Evolutionary conservation across 2,888 invertebrate species (phyloP).

Genomic region (Ypsolopha sequella): DNA sequence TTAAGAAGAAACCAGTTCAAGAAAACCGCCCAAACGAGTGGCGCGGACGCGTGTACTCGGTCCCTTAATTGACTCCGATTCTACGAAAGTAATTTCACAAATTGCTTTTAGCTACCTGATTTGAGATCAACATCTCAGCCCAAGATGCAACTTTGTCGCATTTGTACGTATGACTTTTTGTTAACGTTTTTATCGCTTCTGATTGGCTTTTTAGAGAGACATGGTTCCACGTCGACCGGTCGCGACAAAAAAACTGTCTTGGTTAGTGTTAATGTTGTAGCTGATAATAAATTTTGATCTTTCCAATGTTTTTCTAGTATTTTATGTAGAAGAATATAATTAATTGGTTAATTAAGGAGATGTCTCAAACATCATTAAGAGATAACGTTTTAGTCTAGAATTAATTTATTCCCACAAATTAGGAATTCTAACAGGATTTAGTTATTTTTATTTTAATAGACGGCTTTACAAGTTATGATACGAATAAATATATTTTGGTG

Average conservation of each 20-base stretch:
- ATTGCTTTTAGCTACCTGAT: constrained; percentile 68
- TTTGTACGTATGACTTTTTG: constrained; percentile 9
- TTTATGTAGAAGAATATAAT: background rate
- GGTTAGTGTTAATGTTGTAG: background rate
- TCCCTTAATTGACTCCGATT: constrained; percentile 63
- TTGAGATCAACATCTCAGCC: constrained; percentile 45
- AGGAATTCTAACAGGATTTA: too few species aligned
- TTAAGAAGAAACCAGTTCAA: background rate
- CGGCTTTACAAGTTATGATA: too few species aligned
- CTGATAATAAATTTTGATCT: background rate
- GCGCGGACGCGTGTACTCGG: constrained; percentile 11
- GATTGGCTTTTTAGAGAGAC: constrained; percentile 23
- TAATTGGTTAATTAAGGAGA: too few species aligned
- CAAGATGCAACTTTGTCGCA: constrained; percentile 33
- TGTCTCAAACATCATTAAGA: too few species aligned
- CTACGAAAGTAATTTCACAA: constrained; percentile 71
- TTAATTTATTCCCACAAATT: constrained; percentile 7
- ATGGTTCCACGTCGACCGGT: constrained; percentile 36
- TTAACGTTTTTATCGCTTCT: too few species aligned
- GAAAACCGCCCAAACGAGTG: background rate
- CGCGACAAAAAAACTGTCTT: constrained; percentile 25
- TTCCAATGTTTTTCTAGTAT: background rate
- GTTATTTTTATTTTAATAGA: too few species aligned
- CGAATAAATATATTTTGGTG: too few species aligned
- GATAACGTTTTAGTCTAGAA: constrained; percentile 3